phyloP scores from a whole-genome alignment of 2,113 vertebrate genomes.

The Upupa epops region DNA sequence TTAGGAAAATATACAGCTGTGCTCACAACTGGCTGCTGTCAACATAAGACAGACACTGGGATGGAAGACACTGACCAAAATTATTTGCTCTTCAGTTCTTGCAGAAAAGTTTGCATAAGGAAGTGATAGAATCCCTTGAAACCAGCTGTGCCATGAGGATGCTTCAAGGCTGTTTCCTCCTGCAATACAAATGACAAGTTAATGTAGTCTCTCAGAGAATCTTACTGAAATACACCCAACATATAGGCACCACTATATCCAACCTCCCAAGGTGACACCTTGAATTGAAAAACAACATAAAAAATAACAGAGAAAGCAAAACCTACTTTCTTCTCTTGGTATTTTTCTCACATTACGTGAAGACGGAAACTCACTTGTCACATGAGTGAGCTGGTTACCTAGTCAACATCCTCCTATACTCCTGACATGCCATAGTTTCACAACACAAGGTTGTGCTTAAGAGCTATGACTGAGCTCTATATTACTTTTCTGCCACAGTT shows the following conservation, averaged over 20 bases:
- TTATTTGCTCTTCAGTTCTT: not conserved
- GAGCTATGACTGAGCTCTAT: not conserved
- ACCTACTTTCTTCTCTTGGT: not conserved
- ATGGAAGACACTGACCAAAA: not conserved
- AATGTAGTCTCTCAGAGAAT: not conserved
- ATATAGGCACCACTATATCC: not conserved
- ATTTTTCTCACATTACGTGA: not conserved
- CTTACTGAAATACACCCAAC: not conserved
- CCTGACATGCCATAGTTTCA: not conserved
- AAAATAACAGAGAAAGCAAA: accelerated
- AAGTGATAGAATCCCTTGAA: not conserved
- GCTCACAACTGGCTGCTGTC: not conserved
- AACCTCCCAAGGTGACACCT: not conserved
- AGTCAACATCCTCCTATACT: not conserved
- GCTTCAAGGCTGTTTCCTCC: not conserved
- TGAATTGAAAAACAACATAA: not conserved
- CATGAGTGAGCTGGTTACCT: not conserved
- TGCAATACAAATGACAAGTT: not conserved
- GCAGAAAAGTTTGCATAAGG: not conserved
- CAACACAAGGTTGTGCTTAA: not conserved
- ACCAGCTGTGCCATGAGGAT: not conserved
- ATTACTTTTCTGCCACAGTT: not conserved
- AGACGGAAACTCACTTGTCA: not conserved
- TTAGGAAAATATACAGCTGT: not conserved
- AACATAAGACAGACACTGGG: not conserved